These are phyloP conservation scores for Muricea muricata DNA, from an alignment of 92 coral and sea anemone genomes.

Conservation along the genomic window DNA sequence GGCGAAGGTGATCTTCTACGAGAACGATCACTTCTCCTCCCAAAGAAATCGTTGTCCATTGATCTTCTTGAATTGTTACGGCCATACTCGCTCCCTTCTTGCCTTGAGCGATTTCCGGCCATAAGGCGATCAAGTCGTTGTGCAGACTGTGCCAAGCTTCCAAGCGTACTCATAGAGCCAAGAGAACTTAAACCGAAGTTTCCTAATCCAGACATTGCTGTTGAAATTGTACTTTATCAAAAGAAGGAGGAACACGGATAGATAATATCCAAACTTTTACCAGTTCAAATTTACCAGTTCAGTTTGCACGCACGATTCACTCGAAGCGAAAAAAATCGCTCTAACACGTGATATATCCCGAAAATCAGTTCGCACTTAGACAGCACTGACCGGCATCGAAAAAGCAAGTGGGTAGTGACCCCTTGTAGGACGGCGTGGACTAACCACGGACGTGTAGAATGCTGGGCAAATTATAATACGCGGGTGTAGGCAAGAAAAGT, in stretches of 20 bases:
- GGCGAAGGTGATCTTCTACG: conserved; percentile 35
- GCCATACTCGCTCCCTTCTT: neutral
- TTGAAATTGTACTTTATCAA: neutral
- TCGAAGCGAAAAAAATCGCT: neutral
- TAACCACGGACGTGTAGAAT: too few species aligned
- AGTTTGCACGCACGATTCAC: neutral
- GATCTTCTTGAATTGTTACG: conserved; percentile 32
- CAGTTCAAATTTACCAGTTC: too few species aligned
- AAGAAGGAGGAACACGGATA: neutral
- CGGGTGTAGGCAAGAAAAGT: too few species aligned
- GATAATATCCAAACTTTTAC: neutral
- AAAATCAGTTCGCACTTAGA: neutral
- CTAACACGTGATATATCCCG: neutral
- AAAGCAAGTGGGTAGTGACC: too few species aligned
- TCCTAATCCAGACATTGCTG: conserved; percentile 31
- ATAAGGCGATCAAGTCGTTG: conserved; percentile 32
- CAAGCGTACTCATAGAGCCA: conserved; percentile 35
- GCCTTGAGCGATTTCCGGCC: neutral
- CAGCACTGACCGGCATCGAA: too few species aligned
- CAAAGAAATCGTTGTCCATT: conserved; percentile 29
- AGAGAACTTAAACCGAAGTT: conserved; percentile 34
- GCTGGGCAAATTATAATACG: too few species aligned
- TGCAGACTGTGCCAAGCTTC: conserved; percentile 30
- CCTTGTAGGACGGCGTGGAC: too few species aligned
- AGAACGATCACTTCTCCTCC: neutral